Evolutionary conservation across 2,888 invertebrate species (phyloP).

Genomic region (Ormyrus nitidulus): DNA sequence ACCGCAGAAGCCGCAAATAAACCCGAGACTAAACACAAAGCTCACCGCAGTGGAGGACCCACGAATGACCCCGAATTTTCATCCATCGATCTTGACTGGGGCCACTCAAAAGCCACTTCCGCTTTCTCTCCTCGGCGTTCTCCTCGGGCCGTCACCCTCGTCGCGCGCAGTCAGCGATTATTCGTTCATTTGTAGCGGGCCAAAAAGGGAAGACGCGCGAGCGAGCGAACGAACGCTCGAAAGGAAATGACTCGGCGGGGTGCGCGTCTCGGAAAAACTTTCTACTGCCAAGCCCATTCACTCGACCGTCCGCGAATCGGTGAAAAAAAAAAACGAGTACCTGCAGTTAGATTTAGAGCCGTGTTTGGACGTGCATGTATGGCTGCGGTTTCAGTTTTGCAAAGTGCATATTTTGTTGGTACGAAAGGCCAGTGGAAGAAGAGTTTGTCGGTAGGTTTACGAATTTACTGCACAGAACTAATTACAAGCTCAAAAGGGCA

Average conservation of each 20-base stretch:
- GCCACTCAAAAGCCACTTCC: slow-evolving; percentile 7
- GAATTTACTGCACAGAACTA: no score
- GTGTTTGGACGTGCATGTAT: not conserved
- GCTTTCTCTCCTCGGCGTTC: not conserved
- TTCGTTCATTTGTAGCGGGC: slow-evolving; percentile 36
- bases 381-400: no score
- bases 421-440: no score
- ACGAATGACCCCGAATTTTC: slow-evolving; percentile 11
- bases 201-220: slow-evolving; percentile 1
- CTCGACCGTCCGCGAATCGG: not conserved
- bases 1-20: no score
- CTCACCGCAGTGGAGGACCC: not conserved
- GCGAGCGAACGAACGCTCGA: not conserved
- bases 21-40: no score
- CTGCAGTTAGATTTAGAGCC: slow-evolving; percentile 13
- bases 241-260: slow-evolving; percentile 10
- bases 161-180: slow-evolving; percentile 21
- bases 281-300: not conserved
- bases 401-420: no score
- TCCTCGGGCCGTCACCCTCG: not conserved
- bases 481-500: no score
- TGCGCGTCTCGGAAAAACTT: slow-evolving; percentile 3
- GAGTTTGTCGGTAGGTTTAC: no score
- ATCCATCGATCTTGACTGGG: not conserved
- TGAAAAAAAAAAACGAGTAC: not conserved